phyloP scores from a whole-genome alignment of 1,140 invertebrate species.

The Lithobius niger region DNA sequence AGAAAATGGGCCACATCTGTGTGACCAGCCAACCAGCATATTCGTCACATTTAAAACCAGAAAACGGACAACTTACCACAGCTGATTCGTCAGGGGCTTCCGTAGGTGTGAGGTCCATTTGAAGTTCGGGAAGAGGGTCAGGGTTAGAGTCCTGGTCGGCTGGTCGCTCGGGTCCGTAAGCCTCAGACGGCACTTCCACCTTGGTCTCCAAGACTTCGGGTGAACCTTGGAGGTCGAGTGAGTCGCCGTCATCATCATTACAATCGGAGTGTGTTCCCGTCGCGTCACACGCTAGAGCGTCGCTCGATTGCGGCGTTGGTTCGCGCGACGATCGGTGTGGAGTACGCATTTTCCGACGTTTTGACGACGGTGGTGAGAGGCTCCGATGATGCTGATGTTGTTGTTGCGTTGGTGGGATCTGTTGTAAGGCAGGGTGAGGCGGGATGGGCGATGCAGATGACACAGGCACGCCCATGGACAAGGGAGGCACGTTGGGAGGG shows the following conservation, averaged over 20 bases:
- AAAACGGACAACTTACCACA: too few relatives aligned
- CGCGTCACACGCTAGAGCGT: not conserved
- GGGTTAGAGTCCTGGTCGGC: conserved; percentile 7
- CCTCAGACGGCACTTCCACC: conserved; percentile 7
- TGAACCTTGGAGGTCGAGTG: conserved; percentile 3
- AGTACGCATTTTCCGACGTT: conserved; percentile 8
- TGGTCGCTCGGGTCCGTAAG: conserved; percentile 1
- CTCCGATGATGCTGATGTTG: not conserved
- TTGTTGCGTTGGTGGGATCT: not conserved
- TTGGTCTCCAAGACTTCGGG: conserved; percentile 7
- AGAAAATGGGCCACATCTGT: too few relatives aligned
- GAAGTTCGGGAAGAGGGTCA: not conserved
- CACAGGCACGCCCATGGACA: not conserved
- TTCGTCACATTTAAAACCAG: too few relatives aligned
- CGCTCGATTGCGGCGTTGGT: not conserved
- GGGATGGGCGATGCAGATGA: not conserved
- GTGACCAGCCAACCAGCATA: too few relatives aligned
- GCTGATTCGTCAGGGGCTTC: not conserved
- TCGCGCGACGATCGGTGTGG: not conserved
- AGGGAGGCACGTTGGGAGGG: not conserved
- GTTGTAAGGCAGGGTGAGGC: not conserved
- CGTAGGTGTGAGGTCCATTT: not conserved
- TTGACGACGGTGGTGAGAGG: not conserved
- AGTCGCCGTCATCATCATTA: conserved; percentile 1
- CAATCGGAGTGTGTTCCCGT: too few relatives aligned